Conservation (phyloP, 2,113 vertebrate species). For the Perca schrenkii region DNA sequence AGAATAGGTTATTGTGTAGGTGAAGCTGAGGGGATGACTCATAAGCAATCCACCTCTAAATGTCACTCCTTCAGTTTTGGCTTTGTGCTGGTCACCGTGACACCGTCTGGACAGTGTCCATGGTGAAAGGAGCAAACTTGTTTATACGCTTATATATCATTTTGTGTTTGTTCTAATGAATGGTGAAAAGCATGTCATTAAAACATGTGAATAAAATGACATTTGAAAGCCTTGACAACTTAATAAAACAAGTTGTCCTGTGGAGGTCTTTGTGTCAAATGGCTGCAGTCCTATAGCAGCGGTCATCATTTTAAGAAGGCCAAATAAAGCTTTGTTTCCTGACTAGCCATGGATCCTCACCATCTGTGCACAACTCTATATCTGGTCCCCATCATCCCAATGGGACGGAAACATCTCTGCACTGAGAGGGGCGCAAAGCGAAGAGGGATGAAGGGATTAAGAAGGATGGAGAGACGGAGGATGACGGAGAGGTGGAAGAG, state of each 20-base stretch:
- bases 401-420: conserved; percentile 23
- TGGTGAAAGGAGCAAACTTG: conserved; percentile 11
- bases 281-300: conserved; percentile 20
- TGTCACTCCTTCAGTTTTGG: conserved; percentile 50
- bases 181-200: conserved; percentile 45
- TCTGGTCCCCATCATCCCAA: neutral
- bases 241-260: conserved; percentile 38
- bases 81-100: conserved; percentile 46
- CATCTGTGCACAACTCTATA: conserved; percentile 24
- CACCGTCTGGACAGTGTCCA: conserved; percentile 25
- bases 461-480: conserved; percentile 38
- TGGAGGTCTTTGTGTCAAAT: conserved; percentile 11
- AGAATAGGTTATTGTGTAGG: conserved; percentile 26
- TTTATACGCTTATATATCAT: conserved; percentile 49
- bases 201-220: conserved; percentile 42
- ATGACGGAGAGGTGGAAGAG: conserved; percentile 46
- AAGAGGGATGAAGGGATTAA: conserved; percentile 49
- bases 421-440: conserved; percentile 9
- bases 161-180: conserved; percentile 43
- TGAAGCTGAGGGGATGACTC: conserved; percentile 59
- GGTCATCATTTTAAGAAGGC: conserved; percentile 9
- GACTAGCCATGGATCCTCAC: conserved; percentile 17
- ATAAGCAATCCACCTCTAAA: conserved; percentile 46
- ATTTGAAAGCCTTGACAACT: conserved; percentile 36
- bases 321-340: conserved; percentile 50